Evolutionary conservation across 2,113 vertebrate genomes (phyloP), one percentile per base, ranked within the genome.

Genomic region (Eurystomus gularis): DNA sequence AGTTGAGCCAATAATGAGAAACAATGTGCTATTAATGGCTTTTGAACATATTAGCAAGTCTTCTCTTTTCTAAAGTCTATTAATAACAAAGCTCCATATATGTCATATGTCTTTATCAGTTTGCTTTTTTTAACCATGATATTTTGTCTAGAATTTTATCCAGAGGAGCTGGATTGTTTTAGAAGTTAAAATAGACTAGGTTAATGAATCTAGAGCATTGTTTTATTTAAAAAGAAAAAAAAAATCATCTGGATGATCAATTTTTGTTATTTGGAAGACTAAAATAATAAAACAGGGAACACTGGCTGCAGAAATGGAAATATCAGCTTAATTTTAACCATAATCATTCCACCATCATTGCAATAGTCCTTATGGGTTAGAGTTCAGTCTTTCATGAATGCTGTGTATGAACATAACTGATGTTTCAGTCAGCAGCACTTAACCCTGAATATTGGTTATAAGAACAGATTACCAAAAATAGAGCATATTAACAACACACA

Each of bases 211-310:
- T 85, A 87, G 35, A 68, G 4, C 1, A 66, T 39, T 85, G 66
- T 76, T 71, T 65, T 48, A 6, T 76, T 79, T 19, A 28, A 37
- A 51, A 26, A 24, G 16, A 24, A 4, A 3, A 10, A 37, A 60
- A 26, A 17, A 13, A 21, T 62, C 14, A 35, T 94, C 93, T 96
- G 89, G 31, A 29, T 44, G 93, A 92, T 66, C n/a, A 71, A 93
- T 97, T 96, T 96, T 77, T 76, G 71, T 94, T 95, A 79, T 92
- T 88, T 81, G 37, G 42, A 93, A 88, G 60, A 46, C 85, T 76
- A 44, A 71, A 75, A 88, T 88, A 94, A 92, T 86, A 86, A 95
- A 93, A 81, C 64, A 42, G 90, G 60, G 55, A 86, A 52, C 33
- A 17, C 48, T 92, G 92, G 82, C 92, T 78, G 55, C 55, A 78